These are phyloP conservation scores for Chunga burmeisteri DNA, from an alignment of 2,113 vertebrate species.

Conservation along the genomic window DNA sequence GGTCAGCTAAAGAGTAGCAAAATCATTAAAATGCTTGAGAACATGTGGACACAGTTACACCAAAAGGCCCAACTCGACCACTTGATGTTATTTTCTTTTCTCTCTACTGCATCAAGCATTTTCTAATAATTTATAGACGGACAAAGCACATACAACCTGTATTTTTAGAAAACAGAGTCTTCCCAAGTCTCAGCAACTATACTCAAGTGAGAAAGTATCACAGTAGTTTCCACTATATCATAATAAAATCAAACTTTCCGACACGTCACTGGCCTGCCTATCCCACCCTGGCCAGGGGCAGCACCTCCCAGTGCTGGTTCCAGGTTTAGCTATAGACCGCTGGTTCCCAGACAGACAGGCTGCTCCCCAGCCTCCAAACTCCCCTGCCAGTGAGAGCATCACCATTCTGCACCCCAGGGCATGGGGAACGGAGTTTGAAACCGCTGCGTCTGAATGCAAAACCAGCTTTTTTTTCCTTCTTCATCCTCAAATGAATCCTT, in stretches of 20 bases:
- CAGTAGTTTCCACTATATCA: not conserved
- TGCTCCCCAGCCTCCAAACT: not conserved
- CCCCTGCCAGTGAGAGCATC: accelerated
- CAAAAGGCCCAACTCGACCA: not conserved
- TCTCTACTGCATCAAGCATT: not conserved
- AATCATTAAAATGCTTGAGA: not conserved
- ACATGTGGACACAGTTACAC: not conserved
- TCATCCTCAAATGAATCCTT: not conserved
- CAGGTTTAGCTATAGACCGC: not conserved
- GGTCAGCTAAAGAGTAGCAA: not conserved
- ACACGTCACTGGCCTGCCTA: accelerated
- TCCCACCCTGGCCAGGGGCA: too few species aligned
- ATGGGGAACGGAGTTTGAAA: not conserved
- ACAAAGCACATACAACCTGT: too few species aligned
- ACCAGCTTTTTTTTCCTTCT: accelerated
- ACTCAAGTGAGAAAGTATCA: not conserved
- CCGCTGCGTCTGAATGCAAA: not conserved
- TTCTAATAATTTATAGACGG: not conserved
- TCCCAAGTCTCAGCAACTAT: not conserved
- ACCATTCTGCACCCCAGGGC: not conserved
- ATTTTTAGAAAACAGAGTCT: not conserved
- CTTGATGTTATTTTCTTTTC: too few species aligned
- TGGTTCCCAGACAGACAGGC: not conserved
- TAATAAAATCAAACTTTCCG: not conserved
- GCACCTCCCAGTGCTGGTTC: not conserved